Evolutionary conservation across 1,140 invertebrate genomes (phyloP).

Genomic region (Drosophila ananassae): DNA sequence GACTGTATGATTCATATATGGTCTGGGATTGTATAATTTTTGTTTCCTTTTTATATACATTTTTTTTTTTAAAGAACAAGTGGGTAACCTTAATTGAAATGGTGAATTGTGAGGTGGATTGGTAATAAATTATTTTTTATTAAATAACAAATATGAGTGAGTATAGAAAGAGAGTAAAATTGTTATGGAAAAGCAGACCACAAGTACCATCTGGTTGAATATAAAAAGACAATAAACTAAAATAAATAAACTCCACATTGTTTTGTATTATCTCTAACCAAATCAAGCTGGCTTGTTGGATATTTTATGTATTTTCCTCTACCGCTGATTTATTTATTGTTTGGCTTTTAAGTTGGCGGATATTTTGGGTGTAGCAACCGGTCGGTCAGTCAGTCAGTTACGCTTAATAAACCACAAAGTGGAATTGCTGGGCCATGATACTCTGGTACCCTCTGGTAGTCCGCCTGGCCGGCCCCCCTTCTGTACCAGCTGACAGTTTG

Average conservation of each 20-base stretch:
- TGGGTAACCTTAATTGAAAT: constrained; percentile 25
- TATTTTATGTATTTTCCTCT: constrained; percentile 3
- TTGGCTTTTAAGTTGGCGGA: constrained; percentile 47
- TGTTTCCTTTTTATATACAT: too few relatives aligned
- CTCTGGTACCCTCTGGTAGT: neutral
- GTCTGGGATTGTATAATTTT: constrained; percentile 16
- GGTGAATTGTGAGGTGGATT: neutral
- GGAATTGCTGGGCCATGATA: constrained; percentile 69
- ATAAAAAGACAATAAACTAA: neutral
- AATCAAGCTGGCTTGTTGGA: neutral
- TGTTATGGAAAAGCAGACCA: too few relatives aligned
- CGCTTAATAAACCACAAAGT: constrained; percentile 77
- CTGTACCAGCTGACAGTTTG: neutral
- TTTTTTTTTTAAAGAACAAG: constrained; percentile 7
- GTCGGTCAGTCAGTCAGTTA: constrained; percentile 77
- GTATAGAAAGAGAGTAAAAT: neutral
- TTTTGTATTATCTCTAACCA: neutral
- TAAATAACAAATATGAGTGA: neutral
- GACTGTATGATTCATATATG: constrained; percentile 26
- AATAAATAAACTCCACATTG: neutral
- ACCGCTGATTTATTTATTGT: constrained; percentile 33
- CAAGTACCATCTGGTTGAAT: too few relatives aligned
- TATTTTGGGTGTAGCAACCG: constrained; percentile 66
- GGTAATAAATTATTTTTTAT: too few relatives aligned
- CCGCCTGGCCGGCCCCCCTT: neutral